phyloP scores from a whole-genome alignment of 2,113 vertebrate species.

The Clupea harengus region DNA sequence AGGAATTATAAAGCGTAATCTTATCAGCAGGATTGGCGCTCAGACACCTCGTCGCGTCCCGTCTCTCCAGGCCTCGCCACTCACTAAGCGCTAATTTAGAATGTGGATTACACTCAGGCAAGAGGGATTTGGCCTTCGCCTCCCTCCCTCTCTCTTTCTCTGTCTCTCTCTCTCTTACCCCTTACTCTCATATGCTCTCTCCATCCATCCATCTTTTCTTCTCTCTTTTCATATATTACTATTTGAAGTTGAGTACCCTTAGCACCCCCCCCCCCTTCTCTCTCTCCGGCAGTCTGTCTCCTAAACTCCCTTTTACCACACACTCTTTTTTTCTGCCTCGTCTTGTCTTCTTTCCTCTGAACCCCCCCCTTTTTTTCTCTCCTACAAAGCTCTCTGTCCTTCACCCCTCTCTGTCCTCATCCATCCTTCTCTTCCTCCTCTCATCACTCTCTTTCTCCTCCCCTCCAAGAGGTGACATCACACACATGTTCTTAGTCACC shows the following conservation, averaged over 20 bases:
- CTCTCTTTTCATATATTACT: neutral
- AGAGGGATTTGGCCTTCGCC: conserved; percentile 12
- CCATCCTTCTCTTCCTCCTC: neutral
- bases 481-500: neutral
- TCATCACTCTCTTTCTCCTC: neutral
- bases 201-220: neutral
- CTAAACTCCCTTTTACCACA: neutral
- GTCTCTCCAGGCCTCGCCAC: neutral
- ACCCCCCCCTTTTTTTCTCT: no score
- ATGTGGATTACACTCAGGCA: conserved; percentile 25
- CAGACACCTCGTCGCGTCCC: neutral
- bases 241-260: no score
- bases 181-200: neutral
- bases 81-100: conserved; percentile 7
- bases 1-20: conserved; percentile 45
- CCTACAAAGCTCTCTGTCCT: no score
- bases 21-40: conserved; percentile 38
- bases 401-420: no score
- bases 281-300: no score
- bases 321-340: neutral
- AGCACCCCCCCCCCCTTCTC: no score
- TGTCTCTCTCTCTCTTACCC: neutral
- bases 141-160: neutral
- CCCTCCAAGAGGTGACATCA: neutral
- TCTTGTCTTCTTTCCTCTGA: neutral